phyloP scores from a whole-genome alignment of 2,797 vertebrate species.

The Adelosebastes latens region DNA sequence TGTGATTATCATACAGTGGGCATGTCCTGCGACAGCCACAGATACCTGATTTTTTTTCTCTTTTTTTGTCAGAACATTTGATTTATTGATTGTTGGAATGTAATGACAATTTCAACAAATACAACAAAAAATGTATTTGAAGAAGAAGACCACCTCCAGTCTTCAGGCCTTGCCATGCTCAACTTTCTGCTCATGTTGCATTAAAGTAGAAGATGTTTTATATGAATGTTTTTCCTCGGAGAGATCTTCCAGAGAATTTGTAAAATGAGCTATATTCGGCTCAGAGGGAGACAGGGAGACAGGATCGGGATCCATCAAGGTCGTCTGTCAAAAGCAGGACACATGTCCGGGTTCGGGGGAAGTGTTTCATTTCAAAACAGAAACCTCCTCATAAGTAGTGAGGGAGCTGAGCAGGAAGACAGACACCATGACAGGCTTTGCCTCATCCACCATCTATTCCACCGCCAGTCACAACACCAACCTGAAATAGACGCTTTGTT shows the following conservation, averaged over 20 bases:
- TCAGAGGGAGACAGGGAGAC: not conserved
- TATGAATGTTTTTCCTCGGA: not conserved
- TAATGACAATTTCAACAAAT: too few species aligned
- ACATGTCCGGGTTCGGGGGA: conserved; percentile 6
- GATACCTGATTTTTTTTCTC: too few species aligned
- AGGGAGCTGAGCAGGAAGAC: conserved; percentile 19
- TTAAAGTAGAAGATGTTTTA: not conserved
- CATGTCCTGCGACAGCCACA: too few species aligned
- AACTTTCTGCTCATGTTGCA: not conserved
- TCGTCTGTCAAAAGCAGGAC: conserved; percentile 26
- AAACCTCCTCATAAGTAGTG: conserved; percentile 16
- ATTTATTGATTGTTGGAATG: too few species aligned
- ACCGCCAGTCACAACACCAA: conserved; percentile 54
- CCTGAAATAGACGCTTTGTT: conserved; percentile 58
- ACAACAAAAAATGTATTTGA: too few species aligned
- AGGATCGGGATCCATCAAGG: conserved; percentile 7
- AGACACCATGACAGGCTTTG: conserved; percentile 22
- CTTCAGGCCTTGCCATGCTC: not conserved
- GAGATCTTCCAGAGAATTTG: not conserved
- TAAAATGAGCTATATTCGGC: not conserved
- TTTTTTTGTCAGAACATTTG: too few species aligned
- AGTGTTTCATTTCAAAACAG: conserved; percentile 44
- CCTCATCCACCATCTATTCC: conserved; percentile 27
- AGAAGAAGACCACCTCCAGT: too few species aligned
- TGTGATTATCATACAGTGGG: too few species aligned